phyloP scores from a whole-genome alignment of 2,888 invertebrate species.

The Agrilus biguttatus region DNA sequence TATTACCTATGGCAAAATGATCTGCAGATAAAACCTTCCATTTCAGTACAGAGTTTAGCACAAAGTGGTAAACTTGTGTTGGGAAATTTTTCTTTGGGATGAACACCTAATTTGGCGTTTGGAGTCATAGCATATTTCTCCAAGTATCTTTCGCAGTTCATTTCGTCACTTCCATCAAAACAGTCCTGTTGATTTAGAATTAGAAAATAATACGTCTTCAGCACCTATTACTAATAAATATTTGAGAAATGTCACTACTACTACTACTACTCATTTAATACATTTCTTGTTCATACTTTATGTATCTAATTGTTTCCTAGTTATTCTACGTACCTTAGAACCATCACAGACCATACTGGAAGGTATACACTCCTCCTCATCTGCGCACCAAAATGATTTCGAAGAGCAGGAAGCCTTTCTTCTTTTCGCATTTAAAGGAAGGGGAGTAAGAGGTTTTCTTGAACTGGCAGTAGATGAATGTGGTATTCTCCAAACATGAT shows the following conservation, averaged over 20 bases:
- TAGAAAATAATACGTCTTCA: neutral
- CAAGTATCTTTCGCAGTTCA: slow-evolving; percentile 32
- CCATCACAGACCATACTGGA: slow-evolving; percentile 42
- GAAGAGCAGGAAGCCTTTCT: too few species aligned
- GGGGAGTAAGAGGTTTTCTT: too few species aligned
- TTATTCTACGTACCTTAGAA: slow-evolving; percentile 25
- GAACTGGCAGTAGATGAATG: too few species aligned
- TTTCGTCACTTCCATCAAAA: slow-evolving; percentile 40
- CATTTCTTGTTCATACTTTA: neutral
- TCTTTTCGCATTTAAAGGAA: too few species aligned
- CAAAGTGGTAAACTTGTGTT: slow-evolving; percentile 40
- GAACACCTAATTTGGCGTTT: slow-evolving; percentile 31
- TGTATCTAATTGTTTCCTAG: neutral
- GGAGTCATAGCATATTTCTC: slow-evolving; percentile 30
- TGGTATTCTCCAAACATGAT: too few species aligned
- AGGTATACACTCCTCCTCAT: slow-evolving; percentile 36
- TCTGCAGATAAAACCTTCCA: slow-evolving; percentile 39
- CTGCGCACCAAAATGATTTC: slow-evolving; percentile 31
- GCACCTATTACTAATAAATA: too few species aligned
- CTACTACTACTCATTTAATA: neutral
- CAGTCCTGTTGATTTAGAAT: slow-evolving; percentile 34
- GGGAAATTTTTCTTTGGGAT: slow-evolving; percentile 40
- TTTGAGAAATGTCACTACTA: too few species aligned
- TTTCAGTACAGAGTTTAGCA: slow-evolving; percentile 38
- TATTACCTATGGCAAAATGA: slow-evolving; percentile 43